Percentiles rank a stretch among this genome's conserved stretches.
phyloP scores from a whole-genome alignment of 2,797 vertebrate genomes.

The Lindbergichthys nudifrons region DNA sequence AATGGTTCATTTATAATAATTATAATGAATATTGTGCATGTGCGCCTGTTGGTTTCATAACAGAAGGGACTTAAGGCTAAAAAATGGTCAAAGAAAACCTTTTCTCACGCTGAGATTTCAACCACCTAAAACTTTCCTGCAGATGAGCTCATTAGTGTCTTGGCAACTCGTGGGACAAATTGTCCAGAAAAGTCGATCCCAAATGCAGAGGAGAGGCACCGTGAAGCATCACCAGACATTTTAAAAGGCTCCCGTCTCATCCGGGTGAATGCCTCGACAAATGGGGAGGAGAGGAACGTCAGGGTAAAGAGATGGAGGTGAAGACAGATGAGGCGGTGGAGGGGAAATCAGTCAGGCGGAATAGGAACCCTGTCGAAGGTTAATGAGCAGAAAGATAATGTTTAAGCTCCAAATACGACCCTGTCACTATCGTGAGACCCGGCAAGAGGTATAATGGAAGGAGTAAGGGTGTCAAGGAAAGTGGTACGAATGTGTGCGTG shows the following conservation, averaged over 20 bases:
- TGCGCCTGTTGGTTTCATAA: background rate
- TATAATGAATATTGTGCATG: background rate
- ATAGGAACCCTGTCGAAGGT: constrained; percentile 80
- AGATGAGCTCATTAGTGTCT: constrained; percentile 77
- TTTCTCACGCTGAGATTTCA: constrained; percentile 46
- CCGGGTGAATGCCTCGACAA: constrained; percentile 76
- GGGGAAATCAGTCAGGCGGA: constrained; percentile 64
- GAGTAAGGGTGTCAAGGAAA: constrained; percentile 41
- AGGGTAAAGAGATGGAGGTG: constrained; percentile 74
- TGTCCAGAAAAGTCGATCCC: constrained; percentile 81
- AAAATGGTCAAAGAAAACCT: constrained; percentile 26
- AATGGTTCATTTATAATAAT: constrained; percentile 12
- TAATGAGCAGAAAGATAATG: constrained; percentile 85
- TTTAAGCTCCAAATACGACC: constrained; percentile 78
- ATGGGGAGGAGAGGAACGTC: constrained; percentile 70
- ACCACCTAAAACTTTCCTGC: constrained; percentile 56
- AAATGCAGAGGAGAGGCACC: constrained; percentile 55
- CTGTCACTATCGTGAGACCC: constrained; percentile 64
- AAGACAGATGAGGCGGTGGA: constrained; percentile 71
- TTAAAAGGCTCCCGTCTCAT: constrained; percentile 79
- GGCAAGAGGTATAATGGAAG: constrained; percentile 53
- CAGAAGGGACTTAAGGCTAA: background rate
- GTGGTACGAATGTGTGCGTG: constrained; percentile 21
- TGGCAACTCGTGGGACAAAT: constrained; percentile 79
- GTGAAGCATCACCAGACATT: constrained; percentile 79